Evolutionary conservation across 2,113 vertebrate genomes (phyloP).

Genomic region (Acrocephalus kingi): DNA sequence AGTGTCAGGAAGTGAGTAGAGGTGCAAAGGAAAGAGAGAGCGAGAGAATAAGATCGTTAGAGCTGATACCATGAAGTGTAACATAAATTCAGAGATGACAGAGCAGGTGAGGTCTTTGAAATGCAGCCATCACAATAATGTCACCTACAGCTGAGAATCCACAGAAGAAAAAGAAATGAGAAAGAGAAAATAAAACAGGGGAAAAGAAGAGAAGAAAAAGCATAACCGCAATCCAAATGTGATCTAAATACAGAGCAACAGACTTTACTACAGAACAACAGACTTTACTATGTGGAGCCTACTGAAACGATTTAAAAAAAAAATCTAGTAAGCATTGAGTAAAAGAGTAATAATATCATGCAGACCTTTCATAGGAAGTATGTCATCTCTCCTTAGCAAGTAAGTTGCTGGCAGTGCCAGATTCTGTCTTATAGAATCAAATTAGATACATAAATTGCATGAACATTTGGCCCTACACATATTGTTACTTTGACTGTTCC

Average conservation of each 20-base stretch:
- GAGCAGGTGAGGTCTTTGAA: conserved; percentile 68
- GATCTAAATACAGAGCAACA: conserved; percentile 15
- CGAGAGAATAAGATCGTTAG: conserved; percentile 72
- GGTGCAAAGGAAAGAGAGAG: conserved; percentile 72
- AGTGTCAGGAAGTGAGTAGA: conserved; percentile 79
- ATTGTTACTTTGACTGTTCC: conserved; percentile 10
- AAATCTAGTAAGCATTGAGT: not conserved
- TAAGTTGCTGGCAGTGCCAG: not conserved
- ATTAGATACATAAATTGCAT: conserved; percentile 26
- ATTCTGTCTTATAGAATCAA: conserved; percentile 26
- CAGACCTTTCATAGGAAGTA: not conserved
- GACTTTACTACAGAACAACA: not conserved
- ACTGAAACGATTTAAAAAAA: not conserved
- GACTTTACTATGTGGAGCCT: not conserved
- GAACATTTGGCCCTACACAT: conserved; percentile 13
- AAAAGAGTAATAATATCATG: not conserved
- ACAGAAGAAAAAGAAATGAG: not conserved
- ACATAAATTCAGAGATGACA: conserved; percentile 74
- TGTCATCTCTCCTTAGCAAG: not conserved
- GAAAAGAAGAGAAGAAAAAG: not conserved
- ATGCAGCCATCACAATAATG: conserved; percentile 34
- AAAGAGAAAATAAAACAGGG: not conserved
- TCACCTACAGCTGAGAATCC: conserved; percentile 56
- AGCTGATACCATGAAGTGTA: conserved; percentile 69
- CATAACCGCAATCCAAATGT: not conserved